A percentile compares a stretch with the other conserved stretches of the same genome.
Conservation (phyloP, 2,888 invertebrate species). For the Agrochola circellaris region DNA sequence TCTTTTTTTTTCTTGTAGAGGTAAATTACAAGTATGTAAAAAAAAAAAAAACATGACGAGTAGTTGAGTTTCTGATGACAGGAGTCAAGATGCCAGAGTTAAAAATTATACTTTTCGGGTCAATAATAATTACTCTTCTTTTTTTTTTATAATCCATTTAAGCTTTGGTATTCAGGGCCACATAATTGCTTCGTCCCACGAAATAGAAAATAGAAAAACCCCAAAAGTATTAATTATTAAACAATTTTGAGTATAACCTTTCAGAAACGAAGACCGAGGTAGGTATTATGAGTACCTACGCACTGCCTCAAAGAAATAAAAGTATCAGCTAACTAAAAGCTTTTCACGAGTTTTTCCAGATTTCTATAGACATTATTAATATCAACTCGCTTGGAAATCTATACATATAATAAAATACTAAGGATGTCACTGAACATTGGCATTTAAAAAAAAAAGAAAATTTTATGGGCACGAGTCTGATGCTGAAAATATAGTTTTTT, state of each 20-base stretch:
- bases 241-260: neutral
- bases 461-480: too few relatives aligned
- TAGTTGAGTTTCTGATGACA: neutral
- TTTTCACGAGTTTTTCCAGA: slow-evolving; percentile 16
- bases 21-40: neutral
- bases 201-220: neutral
- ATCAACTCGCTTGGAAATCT: slow-evolving; percentile 29
- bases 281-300: neutral
- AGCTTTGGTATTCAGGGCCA: neutral
- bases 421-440: too few relatives aligned
- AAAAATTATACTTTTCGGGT: neutral
- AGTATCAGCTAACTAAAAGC: slow-evolving; percentile 9
- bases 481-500: neutral
- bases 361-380: slow-evolving; percentile 34
- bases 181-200: slow-evolving; percentile 13
- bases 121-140: neutral
- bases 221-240: neutral
- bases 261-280: neutral
- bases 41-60: neutral
- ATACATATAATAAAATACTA: neutral
- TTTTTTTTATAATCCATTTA: neutral
- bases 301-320: neutral
- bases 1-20: neutral
- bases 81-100: neutral
- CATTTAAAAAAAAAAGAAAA: too few relatives aligned